Base-by-base conservation (phyloP, 2,797 vertebrate genomes). In the Pangasius macronema region DNA sequence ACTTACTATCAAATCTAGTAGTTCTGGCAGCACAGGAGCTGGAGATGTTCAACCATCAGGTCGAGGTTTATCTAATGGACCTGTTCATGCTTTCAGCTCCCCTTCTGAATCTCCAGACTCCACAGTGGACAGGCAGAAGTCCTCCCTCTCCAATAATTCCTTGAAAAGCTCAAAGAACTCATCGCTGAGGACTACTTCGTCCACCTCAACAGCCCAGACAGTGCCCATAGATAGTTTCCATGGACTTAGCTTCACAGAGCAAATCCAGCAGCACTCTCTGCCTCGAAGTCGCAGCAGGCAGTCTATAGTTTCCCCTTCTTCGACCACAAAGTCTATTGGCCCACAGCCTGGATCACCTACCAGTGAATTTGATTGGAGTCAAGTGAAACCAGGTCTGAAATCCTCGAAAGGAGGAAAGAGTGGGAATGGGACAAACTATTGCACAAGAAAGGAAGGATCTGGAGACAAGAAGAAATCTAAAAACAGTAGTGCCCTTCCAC, bases 111-210 rank as follows among this genome's bases (percentile, higher is more conserved):
- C 98, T 0, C 99, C 99, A 0, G 98, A 99, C 90, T 99, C 98
- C 0, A 99, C 98, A 0, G 98, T 97, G 49, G 98, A 99, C 88
- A 95, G 98, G 33, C 97, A 99, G 57, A 99, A 99, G 88, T 99
- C 98, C 0, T 99, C 98, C 1, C 92, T 99, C 65, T 99, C 99
- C 18, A 99, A 99, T 90, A 99, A 98, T 88, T 99, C 98, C 46
- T 95, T 99, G n/a, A 99, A 99, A 92, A 99, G 98, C 91, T 99
- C 98, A 18, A 98, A 99, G 91, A 99, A 99, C 86, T 99, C 99
- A 16, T 99, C 98, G 3, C 91, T 99, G 92, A 96, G 98, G 87
- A 99, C 99, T 83, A 99, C 99, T 0, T 99, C 99, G 0, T 99
- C 99, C 0, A 99, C 98, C 0, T 97, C 98, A 0, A 99, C 99